These are phyloP conservation scores for Lacerta viridis DNA, from an alignment of 2,797 vertebrate species.

Conservation along the genomic window DNA sequence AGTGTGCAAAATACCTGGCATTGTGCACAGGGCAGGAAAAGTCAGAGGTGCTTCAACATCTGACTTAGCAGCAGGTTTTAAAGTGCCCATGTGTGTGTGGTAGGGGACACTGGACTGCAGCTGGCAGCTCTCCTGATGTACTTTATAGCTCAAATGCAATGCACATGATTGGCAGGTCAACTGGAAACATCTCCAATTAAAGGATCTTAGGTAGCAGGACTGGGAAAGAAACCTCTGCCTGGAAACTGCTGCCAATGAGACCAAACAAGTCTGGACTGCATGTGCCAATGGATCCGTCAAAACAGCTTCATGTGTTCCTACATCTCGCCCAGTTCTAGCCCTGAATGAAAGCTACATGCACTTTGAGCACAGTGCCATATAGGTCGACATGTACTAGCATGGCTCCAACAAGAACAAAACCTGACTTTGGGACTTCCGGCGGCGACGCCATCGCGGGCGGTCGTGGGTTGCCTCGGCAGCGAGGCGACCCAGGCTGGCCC, in stretches of 20 bases:
- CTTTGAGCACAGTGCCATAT: background rate
- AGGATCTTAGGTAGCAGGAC: background rate
- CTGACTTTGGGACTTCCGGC: fast-evolving
- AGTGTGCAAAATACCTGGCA: background rate
- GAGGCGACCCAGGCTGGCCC: no score
- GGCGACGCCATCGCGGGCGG: no score
- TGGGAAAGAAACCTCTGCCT: background rate
- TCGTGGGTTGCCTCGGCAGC: no score
- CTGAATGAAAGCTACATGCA: background rate
- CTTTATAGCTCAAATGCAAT: background rate
- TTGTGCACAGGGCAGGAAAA: background rate
- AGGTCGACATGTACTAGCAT: no score
- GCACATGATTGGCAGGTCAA: background rate
- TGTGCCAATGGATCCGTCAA: background rate
- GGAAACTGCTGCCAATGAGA: background rate
- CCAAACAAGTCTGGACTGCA: background rate
- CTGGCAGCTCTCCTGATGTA: background rate
- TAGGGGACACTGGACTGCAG: background rate
- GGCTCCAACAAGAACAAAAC: background rate
- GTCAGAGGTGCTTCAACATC: background rate
- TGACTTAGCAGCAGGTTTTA: background rate
- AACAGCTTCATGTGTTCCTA: background rate
- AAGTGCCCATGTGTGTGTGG: no score
- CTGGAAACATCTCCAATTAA: background rate
- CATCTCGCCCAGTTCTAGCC: background rate